phyloP scores from a whole-genome alignment of 2,797 vertebrate genomes.

The Malurus leucopterus region DNA sequence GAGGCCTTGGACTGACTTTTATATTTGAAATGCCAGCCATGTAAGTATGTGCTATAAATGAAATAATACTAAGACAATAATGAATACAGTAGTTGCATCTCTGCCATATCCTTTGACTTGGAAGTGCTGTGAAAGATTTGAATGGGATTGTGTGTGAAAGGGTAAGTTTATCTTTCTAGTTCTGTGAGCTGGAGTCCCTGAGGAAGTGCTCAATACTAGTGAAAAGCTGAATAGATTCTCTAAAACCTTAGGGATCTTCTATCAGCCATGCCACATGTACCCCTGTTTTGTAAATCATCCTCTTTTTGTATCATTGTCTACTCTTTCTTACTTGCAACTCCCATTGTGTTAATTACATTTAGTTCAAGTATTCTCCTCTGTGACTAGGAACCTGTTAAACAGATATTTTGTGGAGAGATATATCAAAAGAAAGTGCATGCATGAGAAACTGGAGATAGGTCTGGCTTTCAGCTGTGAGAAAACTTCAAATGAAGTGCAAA shows the following conservation, averaged over 20 bases:
- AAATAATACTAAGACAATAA: conserved; percentile 7
- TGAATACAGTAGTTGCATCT: neutral
- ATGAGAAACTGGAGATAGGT: neutral
- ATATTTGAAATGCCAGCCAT: conserved; percentile 9
- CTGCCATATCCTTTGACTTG: neutral
- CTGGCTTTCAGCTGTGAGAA: neutral
- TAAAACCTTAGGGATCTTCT: neutral
- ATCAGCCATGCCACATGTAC: neutral
- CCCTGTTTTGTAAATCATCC: neutral
- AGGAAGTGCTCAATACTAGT: conserved; percentile 1
- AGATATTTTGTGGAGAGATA: neutral
- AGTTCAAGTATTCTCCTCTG: neutral
- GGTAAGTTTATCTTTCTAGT: conserved; percentile 46
- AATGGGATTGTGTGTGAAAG: conserved; percentile 12
- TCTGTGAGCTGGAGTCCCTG: neutral
- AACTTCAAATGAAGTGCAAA: neutral
- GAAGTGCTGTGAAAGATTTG: conserved; percentile 20
- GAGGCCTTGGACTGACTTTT: neutral
- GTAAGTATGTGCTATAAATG: neutral
- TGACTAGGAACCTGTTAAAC: neutral
- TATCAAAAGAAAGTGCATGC: neutral
- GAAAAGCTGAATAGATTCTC: conserved; percentile 24
- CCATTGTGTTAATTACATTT: neutral
- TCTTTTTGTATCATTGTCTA: neutral
- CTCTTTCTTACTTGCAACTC: neutral